Base-by-base conservation (phyloP, 1,140 invertebrate genomes). In the Nixonia krombeini region DNA sequence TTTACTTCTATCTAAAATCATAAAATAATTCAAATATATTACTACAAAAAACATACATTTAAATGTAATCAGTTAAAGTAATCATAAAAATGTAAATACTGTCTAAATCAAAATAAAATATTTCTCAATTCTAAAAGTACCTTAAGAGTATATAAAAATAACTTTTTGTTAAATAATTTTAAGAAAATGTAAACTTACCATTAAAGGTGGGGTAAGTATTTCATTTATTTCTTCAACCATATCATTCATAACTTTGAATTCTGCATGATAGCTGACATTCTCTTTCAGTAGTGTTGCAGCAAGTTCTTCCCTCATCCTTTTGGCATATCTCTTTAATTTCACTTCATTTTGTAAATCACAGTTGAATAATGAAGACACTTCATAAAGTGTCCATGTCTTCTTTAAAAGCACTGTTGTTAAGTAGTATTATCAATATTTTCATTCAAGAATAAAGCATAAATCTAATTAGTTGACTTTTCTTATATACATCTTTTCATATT, bases 331-430 rank as follows among this genome's bases (percentile, higher is more conserved):
- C 50, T 82, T 83, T 3, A 83, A 52, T 15, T 65, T 44, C 2
- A 80, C 9, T 47, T 81, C 65, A 38, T 76, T 51, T 7, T 72
- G 53, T n/a, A 31, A 25, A 18, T 76, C 7, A 16, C 80, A 75
- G 49, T 58, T 53, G 47, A 78, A 83, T 26, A 83, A 56, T 6
- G 51, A 25, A 4, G 81, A 81, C 2, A 78, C 74, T 10, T 69
- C 79, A 45, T 42, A 81, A 15, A 83, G 52, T 21, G 63, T 76
- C 81, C 81, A 83, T 9, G 80, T 81, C 55, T 75, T 52, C 29
- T 68, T 69, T 2, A 78, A 9, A 9, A 77, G 49, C 42, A 37
- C 74, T 76, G 51, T 21, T 21, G 6, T n/a, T n/a, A n/a, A n/a
- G n/a, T n/a, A n/a, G n/a, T n/a, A n/a, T n/a, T n/a, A n/a, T n/a